Base-by-base conservation (phyloP, 2,888 invertebrate species). In the Sceliomorpha sp. region DNA sequence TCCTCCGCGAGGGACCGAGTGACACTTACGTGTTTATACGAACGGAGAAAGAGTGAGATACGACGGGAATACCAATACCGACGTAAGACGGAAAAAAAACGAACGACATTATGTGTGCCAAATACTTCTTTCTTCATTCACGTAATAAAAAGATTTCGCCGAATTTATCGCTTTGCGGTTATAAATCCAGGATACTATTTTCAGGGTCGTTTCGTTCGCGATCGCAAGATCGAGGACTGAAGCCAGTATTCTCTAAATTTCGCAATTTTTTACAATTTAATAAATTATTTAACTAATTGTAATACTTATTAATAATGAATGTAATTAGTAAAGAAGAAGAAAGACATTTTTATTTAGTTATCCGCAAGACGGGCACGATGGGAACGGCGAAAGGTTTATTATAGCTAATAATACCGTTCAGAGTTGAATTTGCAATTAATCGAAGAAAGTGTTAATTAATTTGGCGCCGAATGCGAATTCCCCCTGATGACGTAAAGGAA, bases 1-100 rank as follows among this genome's bases (percentile, higher is more conserved):
- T 63, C 72, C 72, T 63, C 72, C 62, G 51, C 58, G 59, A 50
- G 56, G 29, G 45, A 63, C 17, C 29, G 27, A 29, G 12, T n/a
- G n/a, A n/a, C n/a, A n/a, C n/a, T n/a, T n/a, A n/a, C 34, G 34
- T 10, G 10, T n/a, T 34, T 34, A 14, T 14, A 14, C 9, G n/a
- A 36, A 40, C 44, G 40, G 36, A 31, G 27, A 42, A 44, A 36
- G 31, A 32, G 27, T 10, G 20, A 48, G 15, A 34, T 15, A 51
- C 69, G 48, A 42, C 59, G 37, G 10, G 40, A 56, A 48, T 50
- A 50, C 45, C 44, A 53, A 51, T 14, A 53, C 36, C 32, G 44
- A 47, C 26, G 48, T 29, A 29, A 42, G 42, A 37, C 44, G 42
- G 3, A 44, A 36, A 50, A 58, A 45, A 45, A 32, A 50, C 36